Evolutionary conservation across 35 echinoderm and acorn worm genomes (phyloP), one percentile per base, ranked within the genome.

Genomic region (Anneissia japonica): DNA sequence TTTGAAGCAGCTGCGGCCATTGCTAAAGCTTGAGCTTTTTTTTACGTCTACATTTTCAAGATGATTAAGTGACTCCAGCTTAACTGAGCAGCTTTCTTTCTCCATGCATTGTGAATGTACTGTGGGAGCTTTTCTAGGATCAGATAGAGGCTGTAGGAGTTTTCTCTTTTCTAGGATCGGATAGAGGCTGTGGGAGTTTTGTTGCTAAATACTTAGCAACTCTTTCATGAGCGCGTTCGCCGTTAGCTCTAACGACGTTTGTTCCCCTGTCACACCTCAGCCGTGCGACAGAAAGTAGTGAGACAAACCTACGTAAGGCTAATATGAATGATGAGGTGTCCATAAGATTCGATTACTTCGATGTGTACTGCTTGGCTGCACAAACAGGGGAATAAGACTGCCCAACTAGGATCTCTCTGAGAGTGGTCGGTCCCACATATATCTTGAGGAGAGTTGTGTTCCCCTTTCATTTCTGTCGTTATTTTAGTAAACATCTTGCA

Each of bases 191-290:
- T n/a, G n/a, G n/a, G n/a, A n/a, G n/a, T n/a, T 81, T 0, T 0
- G 38, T 32, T 0, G 36, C 23, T 3, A 87, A 36, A 39, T 36
- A 87, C 38, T 64, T 38, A n/a, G n/a, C n/a, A n/a, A n/a, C n/a
- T n/a, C n/a, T n/a, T 37, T 9, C 14, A 3, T 79, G 85, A 74
- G 46, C 36, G 4, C 87, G 45, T 36, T 86, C 56, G 17, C 30
- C 43, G 19, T 82, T 81, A 35, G 77, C 73, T 4, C 83, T 76
- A 37, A 87, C 55, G 75, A 87, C 82, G 35, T 86, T 87, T 0
- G 90, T 87, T 19, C 51, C 85, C 34, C 74, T 76, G 76, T 91
- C 89, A 13, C 75, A 75, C 34, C 89, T 86, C 10, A 91, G 41
- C 21, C 78, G 34, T 0, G 30, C 13, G 19, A 91, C n/a, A 0